Evolutionary conservation across 2,888 invertebrate genomes (phyloP).

Genomic region (Aplocera efformata): DNA sequence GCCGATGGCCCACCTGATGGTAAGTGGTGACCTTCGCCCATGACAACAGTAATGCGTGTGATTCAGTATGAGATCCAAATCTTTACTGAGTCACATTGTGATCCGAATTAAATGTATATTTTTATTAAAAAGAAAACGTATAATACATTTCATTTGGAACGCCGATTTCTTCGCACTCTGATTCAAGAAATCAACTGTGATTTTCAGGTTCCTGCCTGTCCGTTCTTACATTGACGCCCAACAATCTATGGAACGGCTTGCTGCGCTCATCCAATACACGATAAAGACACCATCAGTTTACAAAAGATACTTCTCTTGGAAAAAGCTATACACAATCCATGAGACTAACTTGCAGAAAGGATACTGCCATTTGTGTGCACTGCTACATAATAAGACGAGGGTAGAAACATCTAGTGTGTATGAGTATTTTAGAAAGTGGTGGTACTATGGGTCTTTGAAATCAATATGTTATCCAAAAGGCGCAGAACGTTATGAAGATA

Average conservation of each 20-base stretch:
- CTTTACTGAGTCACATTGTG: too few species aligned
- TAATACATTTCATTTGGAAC: too few species aligned
- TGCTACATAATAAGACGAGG: slow-evolving; percentile 41
- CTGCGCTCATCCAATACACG: slow-evolving; percentile 40
- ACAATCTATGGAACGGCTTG: slow-evolving; percentile 36
- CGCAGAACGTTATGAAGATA: slow-evolving; percentile 30
- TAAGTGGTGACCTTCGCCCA: too few species aligned
- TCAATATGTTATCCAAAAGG: slow-evolving; percentile 43
- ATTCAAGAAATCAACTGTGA: too few species aligned
- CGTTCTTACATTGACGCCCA: slow-evolving; percentile 55
- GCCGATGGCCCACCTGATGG: too few species aligned
- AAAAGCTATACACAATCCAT: slow-evolving; percentile 45
- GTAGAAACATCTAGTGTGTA: slow-evolving; percentile 33
- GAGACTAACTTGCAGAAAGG: slow-evolving; percentile 38
- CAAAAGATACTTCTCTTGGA: slow-evolving; percentile 50
- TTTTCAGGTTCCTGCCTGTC: slow-evolving; percentile 63
- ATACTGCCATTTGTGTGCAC: slow-evolving; percentile 51
- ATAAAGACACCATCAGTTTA: slow-evolving; percentile 44
- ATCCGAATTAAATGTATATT: too few species aligned
- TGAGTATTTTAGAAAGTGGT: slow-evolving; percentile 54
- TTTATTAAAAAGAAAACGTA: too few species aligned
- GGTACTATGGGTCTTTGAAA: slow-evolving; percentile 44
- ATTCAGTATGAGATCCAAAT: too few species aligned
- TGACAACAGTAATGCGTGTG: too few species aligned
- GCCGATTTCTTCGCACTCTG: too few species aligned